Evolutionary conservation across 2,888 invertebrate genomes (phyloP).

Genomic region (Lutraria lutraria): DNA sequence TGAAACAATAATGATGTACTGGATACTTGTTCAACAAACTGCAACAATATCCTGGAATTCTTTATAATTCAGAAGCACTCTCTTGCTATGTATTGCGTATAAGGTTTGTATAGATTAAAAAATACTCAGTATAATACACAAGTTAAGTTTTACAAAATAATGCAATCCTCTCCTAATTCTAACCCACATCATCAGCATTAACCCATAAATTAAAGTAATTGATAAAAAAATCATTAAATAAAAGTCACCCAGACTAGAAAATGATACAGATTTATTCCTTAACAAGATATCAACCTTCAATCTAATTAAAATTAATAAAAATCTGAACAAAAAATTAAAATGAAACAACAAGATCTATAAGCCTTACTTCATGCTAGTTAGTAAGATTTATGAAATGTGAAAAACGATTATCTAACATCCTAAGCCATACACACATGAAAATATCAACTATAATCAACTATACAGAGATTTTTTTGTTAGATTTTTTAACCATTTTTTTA

Average conservation of each 20-base stretch:
- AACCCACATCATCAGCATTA: background rate
- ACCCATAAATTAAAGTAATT: background rate
- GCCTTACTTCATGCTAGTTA: background rate
- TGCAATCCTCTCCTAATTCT: background rate
- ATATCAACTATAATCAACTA: background rate
- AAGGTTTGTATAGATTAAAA: background rate
- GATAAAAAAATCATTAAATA: background rate
- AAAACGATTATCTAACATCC: background rate
- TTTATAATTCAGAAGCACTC: background rate
- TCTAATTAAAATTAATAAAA: background rate
- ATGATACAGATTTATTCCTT: background rate
- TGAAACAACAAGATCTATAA: background rate
- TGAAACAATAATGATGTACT: background rate
- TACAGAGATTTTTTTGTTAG: slow-evolving; percentile 2
- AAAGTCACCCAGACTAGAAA: background rate
- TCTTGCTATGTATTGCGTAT: slow-evolving; percentile 16
- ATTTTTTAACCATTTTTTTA: slow-evolving; percentile 1
- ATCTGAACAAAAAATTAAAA: background rate
- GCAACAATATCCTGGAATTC: background rate
- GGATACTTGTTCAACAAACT: slow-evolving; percentile 9
- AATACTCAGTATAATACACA: background rate
- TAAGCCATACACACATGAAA: slow-evolving; percentile 5
- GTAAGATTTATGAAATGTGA: background rate
- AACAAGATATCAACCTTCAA: background rate
- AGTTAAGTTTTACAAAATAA: background rate